These are phyloP conservation scores for Saguinus midas DNA, from an alignment of 2,113 vertebrate genomes.

Conservation along the genomic window DNA sequence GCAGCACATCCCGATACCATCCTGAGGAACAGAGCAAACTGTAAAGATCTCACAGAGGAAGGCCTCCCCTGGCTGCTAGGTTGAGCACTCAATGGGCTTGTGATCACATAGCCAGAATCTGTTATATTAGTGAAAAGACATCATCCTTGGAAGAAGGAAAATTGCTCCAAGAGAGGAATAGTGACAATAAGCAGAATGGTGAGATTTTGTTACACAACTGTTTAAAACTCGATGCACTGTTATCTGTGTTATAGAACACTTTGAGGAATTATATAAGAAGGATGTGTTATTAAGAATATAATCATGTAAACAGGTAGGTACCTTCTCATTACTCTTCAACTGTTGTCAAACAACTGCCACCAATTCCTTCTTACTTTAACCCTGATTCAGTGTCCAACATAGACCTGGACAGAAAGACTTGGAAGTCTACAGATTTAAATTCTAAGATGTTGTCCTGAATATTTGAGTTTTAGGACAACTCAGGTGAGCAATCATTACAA, in stretches of 20 bases:
- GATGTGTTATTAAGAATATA: neutral
- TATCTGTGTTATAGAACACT: neutral
- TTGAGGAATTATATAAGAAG: neutral
- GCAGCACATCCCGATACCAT: fast-evolving
- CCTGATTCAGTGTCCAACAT: neutral
- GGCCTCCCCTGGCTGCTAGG: too few relatives aligned
- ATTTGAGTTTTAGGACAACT: neutral
- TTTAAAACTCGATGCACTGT: neutral
- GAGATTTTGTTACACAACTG: neutral
- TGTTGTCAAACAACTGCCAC: neutral
- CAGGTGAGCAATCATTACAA: neutral
- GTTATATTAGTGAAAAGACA: neutral
- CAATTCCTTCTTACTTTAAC: neutral
- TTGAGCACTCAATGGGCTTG: neutral
- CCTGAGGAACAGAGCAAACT: neutral
- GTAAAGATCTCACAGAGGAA: neutral
- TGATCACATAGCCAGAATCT: neutral
- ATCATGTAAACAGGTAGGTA: neutral
- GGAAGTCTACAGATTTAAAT: neutral
- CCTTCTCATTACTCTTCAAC: neutral
- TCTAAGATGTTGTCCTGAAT: neutral
- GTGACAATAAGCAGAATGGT: neutral
- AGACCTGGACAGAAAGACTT: neutral
- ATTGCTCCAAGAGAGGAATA: neutral
- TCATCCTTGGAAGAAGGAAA: neutral